These are phyloP conservation scores for Galerucella pusilla DNA, from an alignment of 2,888 invertebrate genomes.

Conservation along the genomic window DNA sequence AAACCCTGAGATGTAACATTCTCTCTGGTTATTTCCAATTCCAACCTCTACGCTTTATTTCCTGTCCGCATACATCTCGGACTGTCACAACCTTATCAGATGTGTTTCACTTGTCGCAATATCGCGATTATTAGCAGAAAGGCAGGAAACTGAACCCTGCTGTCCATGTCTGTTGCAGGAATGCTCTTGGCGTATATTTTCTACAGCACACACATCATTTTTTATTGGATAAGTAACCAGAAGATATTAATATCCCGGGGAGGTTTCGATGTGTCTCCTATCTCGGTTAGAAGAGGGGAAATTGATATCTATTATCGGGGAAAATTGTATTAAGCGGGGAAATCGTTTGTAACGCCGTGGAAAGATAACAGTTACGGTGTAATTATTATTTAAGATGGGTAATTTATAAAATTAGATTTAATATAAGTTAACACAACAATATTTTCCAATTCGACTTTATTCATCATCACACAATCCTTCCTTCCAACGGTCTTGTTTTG, in stretches of 20 bases:
- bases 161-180: conserved; percentile 32
- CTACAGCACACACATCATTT: conserved; percentile 44
- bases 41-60: conserved; percentile 24
- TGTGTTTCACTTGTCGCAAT: conserved; percentile 59
- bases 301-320: conserved; percentile 52
- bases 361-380: conserved; percentile 1
- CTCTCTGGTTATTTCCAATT: conserved; percentile 12
- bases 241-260: conserved; percentile 52
- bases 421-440: neutral
- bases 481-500: no score
- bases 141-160: conserved; percentile 31
- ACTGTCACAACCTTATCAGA: conserved; percentile 52
- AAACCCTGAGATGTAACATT: no score
- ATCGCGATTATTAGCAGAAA: conserved; percentile 53
- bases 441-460: no score
- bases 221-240: conserved; percentile 51
- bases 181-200: conserved; percentile 21
- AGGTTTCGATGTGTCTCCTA: conserved; percentile 43
- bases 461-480: no score
- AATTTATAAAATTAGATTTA: neutral
- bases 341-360: conserved; percentile 21
- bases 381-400: neutral
- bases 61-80: conserved; percentile 23
- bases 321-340: conserved; percentile 36
- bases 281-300: conserved; percentile 44